Base-by-base conservation (phyloP, 2,888 invertebrate genomes). In the Callinectes sapidus region DNA sequence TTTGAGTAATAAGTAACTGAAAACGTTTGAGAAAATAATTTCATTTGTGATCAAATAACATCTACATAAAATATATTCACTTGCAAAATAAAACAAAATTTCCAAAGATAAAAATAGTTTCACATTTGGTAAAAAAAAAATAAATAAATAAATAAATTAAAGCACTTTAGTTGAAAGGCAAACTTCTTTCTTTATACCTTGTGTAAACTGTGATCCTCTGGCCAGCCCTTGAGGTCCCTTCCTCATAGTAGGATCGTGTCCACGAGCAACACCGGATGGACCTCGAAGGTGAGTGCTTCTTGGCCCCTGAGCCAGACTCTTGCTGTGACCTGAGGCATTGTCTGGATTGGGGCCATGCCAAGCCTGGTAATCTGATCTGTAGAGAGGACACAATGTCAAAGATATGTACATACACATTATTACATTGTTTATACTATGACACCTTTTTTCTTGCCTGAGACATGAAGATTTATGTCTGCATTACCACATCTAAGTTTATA, bases 311-410 rank as follows among this genome's bases (percentile, higher is more conserved):
- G 93, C 94, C 87, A 93, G 66, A 66, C 85, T 88, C 32, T 87
- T 90, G 85, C 87, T 61, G 81, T 92, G 90, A 3, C 91, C 92
- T 28, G 90, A 55, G 28, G 88, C 77, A 87, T 94, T 94, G 16
- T 93, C 93, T 18, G 89, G 89, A 81, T 94, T 94, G 77, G 94
- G 93, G 1, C 94, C 94, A 81, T 94, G 94, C 94, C 93, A 94
- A n/a, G 93, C 92, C 28, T 90, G 87, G 90, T 94, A 94, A 55
- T 93, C 91, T 28, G 92, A 91, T 39, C 94, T 94, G 92, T 23
- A 88, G 48, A n/a, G 48, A 54, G 39, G 54, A 89, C 89, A 61
- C 13, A 77, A 28, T 16, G 8, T 42, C 6, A 32, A n/a, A 28
- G 48, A 87, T 14, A 23, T n/a, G n/a, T n/a, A 35, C 8, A 3